These are phyloP conservation scores for Neocloeon triangulifer DNA, from an alignment of 1,140 invertebrate genomes.

Conservation along the genomic window DNA sequence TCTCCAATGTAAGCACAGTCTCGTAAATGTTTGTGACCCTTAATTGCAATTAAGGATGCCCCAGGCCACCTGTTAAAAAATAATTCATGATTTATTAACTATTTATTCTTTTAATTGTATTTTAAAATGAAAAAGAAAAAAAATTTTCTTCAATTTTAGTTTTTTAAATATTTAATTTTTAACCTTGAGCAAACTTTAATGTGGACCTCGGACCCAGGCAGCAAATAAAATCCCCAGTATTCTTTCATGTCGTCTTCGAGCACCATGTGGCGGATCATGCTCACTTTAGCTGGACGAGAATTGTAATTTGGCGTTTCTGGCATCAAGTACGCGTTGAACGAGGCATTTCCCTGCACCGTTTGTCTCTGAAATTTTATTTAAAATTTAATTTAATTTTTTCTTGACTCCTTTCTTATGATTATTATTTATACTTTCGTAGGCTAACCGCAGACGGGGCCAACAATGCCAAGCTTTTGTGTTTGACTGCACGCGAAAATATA, in stretches of 20 bases:
- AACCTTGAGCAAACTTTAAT: constrained; percentile 50
- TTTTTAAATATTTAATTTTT: no score
- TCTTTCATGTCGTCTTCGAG: constrained; percentile 61
- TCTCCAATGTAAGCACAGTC: constrained; percentile 62
- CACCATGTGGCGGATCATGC: constrained; percentile 39
- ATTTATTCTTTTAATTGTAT: no score
- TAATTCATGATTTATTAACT: no score
- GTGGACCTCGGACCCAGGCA: constrained; percentile 44
- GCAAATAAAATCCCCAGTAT: constrained; percentile 63
- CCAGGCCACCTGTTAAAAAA: constrained; percentile 45
- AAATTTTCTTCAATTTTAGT: no score
- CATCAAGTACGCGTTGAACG: constrained; percentile 51
- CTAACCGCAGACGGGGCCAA: no score
- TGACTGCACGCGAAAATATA: no score
- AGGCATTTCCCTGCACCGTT: constrained; percentile 40
- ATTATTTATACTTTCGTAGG: no score
- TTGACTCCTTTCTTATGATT: no score
- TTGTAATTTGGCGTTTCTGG: constrained; percentile 29
- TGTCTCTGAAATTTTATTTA: constrained; percentile 38
- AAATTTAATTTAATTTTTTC: no score
- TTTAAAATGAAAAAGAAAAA: no score
- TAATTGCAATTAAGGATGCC: constrained; percentile 46
- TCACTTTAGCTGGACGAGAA: constrained; percentile 26
- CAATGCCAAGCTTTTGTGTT: no score
- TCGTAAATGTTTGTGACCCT: constrained; percentile 48